phyloP scores from a whole-genome alignment of 2,797 vertebrate genomes.

The Tangara arthus region DNA sequence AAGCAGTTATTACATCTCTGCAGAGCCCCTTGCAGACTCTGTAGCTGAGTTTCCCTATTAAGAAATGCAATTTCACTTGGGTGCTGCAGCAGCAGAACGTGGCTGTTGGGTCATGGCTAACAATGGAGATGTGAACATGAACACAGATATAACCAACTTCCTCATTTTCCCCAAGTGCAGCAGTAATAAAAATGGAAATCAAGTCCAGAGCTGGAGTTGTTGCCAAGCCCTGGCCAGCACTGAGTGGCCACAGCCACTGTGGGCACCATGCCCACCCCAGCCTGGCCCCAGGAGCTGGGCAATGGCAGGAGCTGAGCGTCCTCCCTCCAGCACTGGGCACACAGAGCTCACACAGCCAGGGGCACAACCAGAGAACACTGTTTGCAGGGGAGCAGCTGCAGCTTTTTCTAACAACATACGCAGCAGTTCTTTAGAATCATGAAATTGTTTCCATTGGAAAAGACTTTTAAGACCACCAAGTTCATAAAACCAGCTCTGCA shows the following conservation, averaged over 20 bases:
- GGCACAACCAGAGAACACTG: rapidly evolving
- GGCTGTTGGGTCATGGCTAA: not conserved
- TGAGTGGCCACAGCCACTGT: rapidly evolving
- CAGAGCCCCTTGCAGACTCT: slow-evolving; percentile 8
- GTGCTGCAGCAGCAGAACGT: not conserved
- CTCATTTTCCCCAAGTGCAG: not conserved
- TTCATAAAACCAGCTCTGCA: not conserved
- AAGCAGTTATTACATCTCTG: slow-evolving; percentile 24
- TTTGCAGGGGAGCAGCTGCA: not conserved
- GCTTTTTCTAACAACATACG: not conserved
- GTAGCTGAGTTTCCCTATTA: not conserved
- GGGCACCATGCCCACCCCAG: rapidly evolving
- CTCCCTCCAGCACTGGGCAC: not conserved
- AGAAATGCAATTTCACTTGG: slow-evolving; percentile 36
- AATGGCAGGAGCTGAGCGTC: rapidly evolving
- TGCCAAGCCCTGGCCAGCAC: not conserved
- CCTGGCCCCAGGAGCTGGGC: rapidly evolving
- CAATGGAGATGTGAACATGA: not conserved
- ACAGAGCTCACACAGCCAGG: rapidly evolving
- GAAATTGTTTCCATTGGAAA: not conserved
- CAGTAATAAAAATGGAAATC: slow-evolving; percentile 58
- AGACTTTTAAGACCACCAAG: not conserved
- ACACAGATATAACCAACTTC: not conserved
- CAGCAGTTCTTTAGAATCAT: not conserved
- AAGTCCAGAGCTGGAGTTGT: not conserved